Base-by-base conservation (phyloP, 2,113 vertebrate genomes). In the Colinus virginianus region DNA sequence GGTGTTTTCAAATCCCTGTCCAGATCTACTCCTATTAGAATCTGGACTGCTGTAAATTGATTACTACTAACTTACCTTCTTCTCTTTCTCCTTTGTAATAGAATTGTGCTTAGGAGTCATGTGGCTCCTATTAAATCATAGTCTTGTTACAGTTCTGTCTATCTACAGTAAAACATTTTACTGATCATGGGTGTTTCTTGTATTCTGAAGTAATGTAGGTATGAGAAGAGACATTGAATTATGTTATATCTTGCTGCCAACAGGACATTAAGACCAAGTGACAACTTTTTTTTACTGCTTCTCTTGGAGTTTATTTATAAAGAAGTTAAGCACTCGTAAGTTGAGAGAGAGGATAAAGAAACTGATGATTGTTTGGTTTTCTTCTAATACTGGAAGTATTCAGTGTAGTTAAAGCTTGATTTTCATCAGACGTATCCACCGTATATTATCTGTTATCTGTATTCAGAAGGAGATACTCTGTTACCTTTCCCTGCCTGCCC, bases 351-450 rank as follows among this genome's bases (percentile, higher is more conserved):
- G 26, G 3, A 7, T 48, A 53, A 77, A 62, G 40, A 34, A 40
- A 3, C 2, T 91, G n/a, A 36, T 63, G 8, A 62, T 3, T 58
- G 38, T 3, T 76, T 58, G 6, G 10, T 22, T 70, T 92, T 49
- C 5, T 11, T 69, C 14, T 71, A 28, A 18, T 14, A 17, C 11
- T 6, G 28, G 58, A 30, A 17, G 28, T 6, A 28, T 36, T 66
- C 2, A 1, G 4, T 28, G 4, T 62, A 28, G 66, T 77, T 2
- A 1, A 62, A 49, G 15, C 5, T 74, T 22, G 3, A 11, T 55
- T 70, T 84, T 76, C 23, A 8, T 75, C 22, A 34, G 62, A 45
- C 16, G 7, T 1, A 1, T 43, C 90, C 5, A 5, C 6, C 62
- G 4, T 62, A 1, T 40, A 23, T 15, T 43, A 75, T 32, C 21